phyloP scores from a whole-genome alignment of 1,140 invertebrate species.

The Eubasilissa regina region DNA sequence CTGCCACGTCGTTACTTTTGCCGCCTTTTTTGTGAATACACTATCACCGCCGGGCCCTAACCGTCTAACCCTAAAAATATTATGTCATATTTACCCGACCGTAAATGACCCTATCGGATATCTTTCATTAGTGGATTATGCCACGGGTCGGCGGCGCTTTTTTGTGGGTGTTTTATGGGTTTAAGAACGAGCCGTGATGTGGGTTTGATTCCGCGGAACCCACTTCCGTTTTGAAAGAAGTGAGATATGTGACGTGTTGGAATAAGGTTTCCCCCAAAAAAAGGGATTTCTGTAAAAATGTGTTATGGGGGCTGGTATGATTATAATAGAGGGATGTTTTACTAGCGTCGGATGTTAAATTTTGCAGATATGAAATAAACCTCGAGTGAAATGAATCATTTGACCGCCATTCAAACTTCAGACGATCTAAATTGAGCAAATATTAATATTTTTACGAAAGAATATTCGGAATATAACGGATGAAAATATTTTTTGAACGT shows the following conservation, averaged over 20 bases:
- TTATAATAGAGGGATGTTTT: no score
- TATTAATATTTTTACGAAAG: no score
- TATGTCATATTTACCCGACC: slow-evolving; percentile 43
- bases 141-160: slow-evolving; percentile 19
- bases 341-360: no score
- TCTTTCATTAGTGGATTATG: slow-evolving; percentile 47
- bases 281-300: no score
- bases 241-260: background rate
- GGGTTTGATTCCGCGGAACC: slow-evolving; percentile 25
- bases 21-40: background rate
- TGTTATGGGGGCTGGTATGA: no score
- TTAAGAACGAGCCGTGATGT: slow-evolving; percentile 5
- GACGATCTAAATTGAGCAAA: no score
- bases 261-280: no score
- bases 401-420: no score
- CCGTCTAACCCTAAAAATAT: slow-evolving; percentile 16
- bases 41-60: background rate
- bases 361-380: no score
- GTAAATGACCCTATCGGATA: slow-evolving; percentile 43
- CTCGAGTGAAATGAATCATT: no score
- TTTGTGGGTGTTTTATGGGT: slow-evolving; percentile 30
- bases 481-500: no score
- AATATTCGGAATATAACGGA: no score
- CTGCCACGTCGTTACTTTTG: background rate
- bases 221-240: slow-evolving; percentile 14